Conservation (phyloP, 35 echinoderm and acorn worm genomes). For the Strongylocentrotus purpuratus region DNA sequence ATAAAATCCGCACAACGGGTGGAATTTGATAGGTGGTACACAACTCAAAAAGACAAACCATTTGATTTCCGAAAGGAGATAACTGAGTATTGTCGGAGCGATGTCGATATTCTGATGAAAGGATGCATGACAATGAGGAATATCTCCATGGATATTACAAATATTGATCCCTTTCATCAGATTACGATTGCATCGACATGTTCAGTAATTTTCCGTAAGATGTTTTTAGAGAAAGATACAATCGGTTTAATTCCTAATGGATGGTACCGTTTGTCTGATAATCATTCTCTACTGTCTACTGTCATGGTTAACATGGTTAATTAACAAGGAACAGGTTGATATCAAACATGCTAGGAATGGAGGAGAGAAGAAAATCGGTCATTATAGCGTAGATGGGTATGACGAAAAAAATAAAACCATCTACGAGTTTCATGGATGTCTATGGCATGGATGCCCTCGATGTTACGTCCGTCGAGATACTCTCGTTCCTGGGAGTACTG, state of each 20-base stretch:
- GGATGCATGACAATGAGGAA: conserved; percentile 60
- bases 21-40: conserved; percentile 59
- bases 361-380: conserved; percentile 48
- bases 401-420: too few species aligned
- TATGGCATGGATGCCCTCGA: conserved; percentile 56
- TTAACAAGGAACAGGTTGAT: conserved; percentile 18
- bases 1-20: conserved; percentile 33
- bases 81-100: conserved; percentile 52
- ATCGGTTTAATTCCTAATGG: conserved; percentile 58
- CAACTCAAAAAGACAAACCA: conserved; percentile 1
- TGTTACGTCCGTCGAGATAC: conserved; percentile 55
- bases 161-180: conserved; percentile 59
- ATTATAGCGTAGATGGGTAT: conserved; percentile 61
- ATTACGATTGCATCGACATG: conserved; percentile 74
- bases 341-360: conserved; percentile 67
- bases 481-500: neutral
- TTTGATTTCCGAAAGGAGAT: conserved; percentile 62
- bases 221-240: conserved; percentile 59
- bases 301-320: conserved; percentile 57
- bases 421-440: conserved; percentile 55
- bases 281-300: conserved; percentile 44
- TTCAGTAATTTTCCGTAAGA: conserved; percentile 45
- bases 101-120: conserved; percentile 70
- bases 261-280: neutral
- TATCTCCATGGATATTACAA: conserved; percentile 50